phyloP scores from a whole-genome alignment of 1,140 invertebrate species.

The Drosophila nigromelanica region DNA sequence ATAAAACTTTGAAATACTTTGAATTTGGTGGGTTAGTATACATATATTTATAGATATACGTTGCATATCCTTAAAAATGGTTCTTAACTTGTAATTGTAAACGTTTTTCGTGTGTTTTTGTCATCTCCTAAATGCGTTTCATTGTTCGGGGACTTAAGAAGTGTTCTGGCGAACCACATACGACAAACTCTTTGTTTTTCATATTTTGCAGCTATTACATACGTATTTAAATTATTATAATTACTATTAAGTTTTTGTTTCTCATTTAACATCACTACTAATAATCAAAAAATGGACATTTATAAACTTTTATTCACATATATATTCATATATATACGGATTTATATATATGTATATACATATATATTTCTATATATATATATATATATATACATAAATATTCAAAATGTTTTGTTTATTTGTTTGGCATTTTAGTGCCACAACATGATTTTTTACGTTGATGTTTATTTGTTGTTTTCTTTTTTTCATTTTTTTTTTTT shows the following conservation, averaged over 20 bases:
- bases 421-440: constrained; percentile 36
- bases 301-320: constrained; percentile 76
- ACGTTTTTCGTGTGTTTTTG: constrained; percentile 52
- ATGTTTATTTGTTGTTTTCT: constrained; percentile 22
- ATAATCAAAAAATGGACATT: constrained; percentile 82
- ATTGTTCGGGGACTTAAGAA: constrained; percentile 16
- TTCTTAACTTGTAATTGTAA: constrained; percentile 74
- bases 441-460: constrained; percentile 32
- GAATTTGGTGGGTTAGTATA: constrained; percentile 83
- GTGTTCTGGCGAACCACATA: constrained; percentile 12
- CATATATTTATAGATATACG: constrained; percentile 83
- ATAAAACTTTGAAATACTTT: constrained; percentile 81
- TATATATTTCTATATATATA: not conserved
- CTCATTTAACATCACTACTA: constrained; percentile 76
- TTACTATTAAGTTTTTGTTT: constrained; percentile 66
- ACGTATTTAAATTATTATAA: constrained; percentile 69
- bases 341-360: constrained; percentile 1
- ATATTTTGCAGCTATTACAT: constrained; percentile 57
- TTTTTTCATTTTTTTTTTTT: constrained; percentile 33
- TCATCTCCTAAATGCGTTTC: constrained; percentile 41
- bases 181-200: constrained; percentile 22
- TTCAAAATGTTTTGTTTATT: constrained; percentile 22
- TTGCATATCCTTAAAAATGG: constrained; percentile 76
- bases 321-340: constrained; percentile 44
- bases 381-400: constrained; percentile 17